Percentiles rank a stretch among this genome's conserved stretches.
Evolutionary conservation across 2,797 vertebrate genomes (phyloP).

Genomic region (Geotrypetes seraphini): DNA sequence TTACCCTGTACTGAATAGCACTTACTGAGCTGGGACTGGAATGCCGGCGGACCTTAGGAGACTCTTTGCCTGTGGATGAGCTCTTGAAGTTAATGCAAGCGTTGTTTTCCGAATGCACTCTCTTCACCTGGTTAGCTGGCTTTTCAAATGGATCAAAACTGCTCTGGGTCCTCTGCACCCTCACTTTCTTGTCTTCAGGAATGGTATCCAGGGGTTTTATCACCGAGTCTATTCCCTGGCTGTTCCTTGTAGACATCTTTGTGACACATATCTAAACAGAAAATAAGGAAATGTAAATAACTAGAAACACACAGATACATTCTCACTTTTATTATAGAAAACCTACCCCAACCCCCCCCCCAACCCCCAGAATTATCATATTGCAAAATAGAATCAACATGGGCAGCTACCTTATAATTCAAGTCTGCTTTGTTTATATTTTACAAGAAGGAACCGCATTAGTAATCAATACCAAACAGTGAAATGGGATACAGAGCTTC

Average conservation of each 20-base stretch:
- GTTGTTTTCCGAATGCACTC: slow-evolving; percentile 94
- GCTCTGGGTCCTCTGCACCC: slow-evolving; percentile 89
- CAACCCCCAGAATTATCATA: no score
- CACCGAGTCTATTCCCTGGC: slow-evolving; percentile 90
- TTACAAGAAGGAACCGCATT: slow-evolving; percentile 16
- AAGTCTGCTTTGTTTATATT: neutral
- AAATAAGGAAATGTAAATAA: neutral
- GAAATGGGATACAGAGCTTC: slow-evolving; percentile 20
- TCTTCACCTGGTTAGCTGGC: slow-evolving; percentile 85
- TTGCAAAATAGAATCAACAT: no score
- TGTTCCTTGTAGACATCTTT: slow-evolving; percentile 97
- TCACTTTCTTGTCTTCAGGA: slow-evolving; percentile 92
- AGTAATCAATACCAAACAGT: slow-evolving; percentile 31
- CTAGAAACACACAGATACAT: no score
- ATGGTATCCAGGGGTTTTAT: slow-evolving; percentile 91
- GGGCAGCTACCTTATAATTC: no score
- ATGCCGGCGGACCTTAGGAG: slow-evolving; percentile 80
- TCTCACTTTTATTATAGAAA: no score
- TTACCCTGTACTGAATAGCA: slow-evolving; percentile 13
- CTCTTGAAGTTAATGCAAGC: slow-evolving; percentile 87
- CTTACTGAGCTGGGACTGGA: slow-evolving; percentile 94
- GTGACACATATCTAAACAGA: slow-evolving; percentile 89
- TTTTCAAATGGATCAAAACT: slow-evolving; percentile 91
- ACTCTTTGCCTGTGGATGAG: slow-evolving; percentile 71
- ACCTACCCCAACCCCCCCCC: no score